These are phyloP conservation scores for Cacatua alba DNA, from an alignment of 2,113 vertebrate genomes.

Conservation along the genomic window DNA sequence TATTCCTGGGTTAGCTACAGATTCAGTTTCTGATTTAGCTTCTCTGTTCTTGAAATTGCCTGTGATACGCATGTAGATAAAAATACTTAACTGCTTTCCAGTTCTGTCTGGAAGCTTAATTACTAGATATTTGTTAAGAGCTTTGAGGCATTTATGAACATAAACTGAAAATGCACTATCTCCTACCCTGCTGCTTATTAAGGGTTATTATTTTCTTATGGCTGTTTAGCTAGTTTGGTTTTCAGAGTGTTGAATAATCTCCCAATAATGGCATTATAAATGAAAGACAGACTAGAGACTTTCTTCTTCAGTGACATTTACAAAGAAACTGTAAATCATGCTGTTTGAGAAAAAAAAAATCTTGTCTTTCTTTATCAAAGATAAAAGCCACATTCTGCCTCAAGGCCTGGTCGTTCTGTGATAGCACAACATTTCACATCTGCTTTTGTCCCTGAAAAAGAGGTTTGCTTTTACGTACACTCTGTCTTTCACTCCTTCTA, in stretches of 20 bases:
- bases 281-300: neutral
- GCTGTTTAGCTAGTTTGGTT: neutral
- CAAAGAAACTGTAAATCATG: neutral
- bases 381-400: neutral
- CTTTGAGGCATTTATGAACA: constrained; percentile 1
- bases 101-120: neutral
- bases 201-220: constrained; percentile 12
- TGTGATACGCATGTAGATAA: neutral
- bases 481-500: neutral
- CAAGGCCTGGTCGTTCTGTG: neutral
- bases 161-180: neutral
- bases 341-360: neutral
- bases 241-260: neutral
- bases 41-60: neutral
- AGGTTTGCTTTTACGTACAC: neutral
- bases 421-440: neutral
- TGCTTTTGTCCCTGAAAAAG: neutral
- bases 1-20: neutral
- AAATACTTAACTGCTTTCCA: neutral
- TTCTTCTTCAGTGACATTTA: neutral
- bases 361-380: neutral
- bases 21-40: constrained; percentile 18
- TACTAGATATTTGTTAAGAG: constrained; percentile 2
- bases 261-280: neutral
- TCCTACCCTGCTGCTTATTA: neutral